These are phyloP conservation scores for Troides aeacus DNA, from an alignment of 2,888 invertebrate species.

Conservation along the genomic window DNA sequence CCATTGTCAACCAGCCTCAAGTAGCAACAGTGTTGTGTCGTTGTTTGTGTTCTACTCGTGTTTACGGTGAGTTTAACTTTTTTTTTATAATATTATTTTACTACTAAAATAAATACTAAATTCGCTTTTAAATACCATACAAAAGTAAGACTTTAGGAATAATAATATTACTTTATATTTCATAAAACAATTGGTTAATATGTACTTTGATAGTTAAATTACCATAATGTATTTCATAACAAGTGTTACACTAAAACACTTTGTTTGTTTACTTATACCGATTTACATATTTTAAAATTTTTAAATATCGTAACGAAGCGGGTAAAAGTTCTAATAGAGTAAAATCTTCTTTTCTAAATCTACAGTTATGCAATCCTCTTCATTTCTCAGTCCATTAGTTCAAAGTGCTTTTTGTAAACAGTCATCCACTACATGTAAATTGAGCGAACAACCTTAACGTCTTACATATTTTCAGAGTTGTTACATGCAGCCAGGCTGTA, in stretches of 20 bases:
- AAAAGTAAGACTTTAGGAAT: background rate
- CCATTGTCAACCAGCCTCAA: conserved; percentile 48
- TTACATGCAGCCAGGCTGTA: too few species aligned
- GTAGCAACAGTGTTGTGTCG: conserved; percentile 57
- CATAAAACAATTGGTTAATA: background rate
- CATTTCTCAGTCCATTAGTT: background rate
- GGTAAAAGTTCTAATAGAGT: background rate
- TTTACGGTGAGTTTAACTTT: conserved; percentile 52
- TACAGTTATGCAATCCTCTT: background rate
- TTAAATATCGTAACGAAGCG: background rate
- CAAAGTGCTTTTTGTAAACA: background rate
- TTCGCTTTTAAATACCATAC: background rate
- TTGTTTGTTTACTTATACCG: background rate
- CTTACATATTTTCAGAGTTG: background rate
- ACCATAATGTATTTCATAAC: background rate
- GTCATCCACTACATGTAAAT: background rate
- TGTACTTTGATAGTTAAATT: too few species aligned
- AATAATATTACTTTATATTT: background rate
- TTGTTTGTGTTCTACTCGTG: conserved; percentile 50
- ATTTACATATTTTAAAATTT: background rate
- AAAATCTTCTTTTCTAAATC: background rate
- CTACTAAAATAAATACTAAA: background rate
- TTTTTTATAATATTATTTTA: background rate
- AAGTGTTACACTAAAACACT: background rate
- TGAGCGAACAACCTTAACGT: background rate